These are phyloP conservation scores for Lutjanus erythropterus DNA, from an alignment of 2,113 vertebrate species.

Conservation along the genomic window DNA sequence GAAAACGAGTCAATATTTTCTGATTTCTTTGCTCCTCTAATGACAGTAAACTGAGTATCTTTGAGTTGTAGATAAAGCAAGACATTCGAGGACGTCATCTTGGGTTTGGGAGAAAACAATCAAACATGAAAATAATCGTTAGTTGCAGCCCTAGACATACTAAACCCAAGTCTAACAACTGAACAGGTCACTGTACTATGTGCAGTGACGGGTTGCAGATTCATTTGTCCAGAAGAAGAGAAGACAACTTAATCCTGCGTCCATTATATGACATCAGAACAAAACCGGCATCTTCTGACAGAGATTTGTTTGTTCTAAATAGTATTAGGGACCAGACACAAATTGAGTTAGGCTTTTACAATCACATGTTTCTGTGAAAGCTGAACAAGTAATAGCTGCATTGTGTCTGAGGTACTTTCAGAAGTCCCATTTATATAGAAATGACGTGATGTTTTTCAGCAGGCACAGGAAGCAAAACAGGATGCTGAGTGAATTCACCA, in stretches of 20 bases:
- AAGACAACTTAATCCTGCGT: background rate
- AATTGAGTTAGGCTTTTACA: background rate
- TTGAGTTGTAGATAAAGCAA: too few relatives aligned
- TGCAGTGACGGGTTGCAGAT: background rate
- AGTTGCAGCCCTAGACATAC: too few relatives aligned
- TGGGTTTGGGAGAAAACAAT: too few relatives aligned
- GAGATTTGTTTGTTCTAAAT: background rate
- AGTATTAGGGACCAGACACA: background rate
- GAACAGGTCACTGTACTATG: background rate
- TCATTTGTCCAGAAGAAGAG: background rate
- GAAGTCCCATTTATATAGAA: slow-evolving; percentile 58
- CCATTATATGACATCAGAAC: background rate
- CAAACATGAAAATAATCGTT: too few relatives aligned
- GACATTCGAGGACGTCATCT: too few relatives aligned
- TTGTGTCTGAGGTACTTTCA: slow-evolving; percentile 39
- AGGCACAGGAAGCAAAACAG: slow-evolving; percentile 83
- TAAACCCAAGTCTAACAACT: background rate
- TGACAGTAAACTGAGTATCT: too few relatives aligned
- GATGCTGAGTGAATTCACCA: slow-evolving; percentile 76
- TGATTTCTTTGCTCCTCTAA: too few relatives aligned
- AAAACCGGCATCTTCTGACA: background rate
- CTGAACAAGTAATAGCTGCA: slow-evolving; percentile 18
- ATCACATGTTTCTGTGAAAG: background rate
- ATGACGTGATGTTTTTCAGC: slow-evolving; percentile 71
- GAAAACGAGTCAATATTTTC: too few relatives aligned